Evolutionary conservation across 2,888 invertebrate species (phyloP).

Genomic region (Eupelmus urozonus): DNA sequence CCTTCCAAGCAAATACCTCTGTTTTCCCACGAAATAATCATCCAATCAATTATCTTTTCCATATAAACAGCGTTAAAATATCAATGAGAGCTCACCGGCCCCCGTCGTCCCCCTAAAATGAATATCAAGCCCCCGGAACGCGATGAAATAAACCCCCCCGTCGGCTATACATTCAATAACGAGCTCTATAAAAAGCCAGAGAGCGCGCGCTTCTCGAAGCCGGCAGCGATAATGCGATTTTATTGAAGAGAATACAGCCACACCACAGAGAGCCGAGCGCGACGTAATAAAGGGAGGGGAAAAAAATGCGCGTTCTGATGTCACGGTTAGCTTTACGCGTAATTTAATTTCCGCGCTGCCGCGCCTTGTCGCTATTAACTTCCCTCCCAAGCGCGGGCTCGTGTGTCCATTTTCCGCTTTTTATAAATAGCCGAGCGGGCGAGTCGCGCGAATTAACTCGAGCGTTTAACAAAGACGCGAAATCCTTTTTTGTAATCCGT

Average conservation of each 20-base stretch:
- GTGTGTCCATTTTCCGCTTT: conserved; percentile 39
- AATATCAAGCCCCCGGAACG: too few relatives aligned
- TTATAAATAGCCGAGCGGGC: conserved; percentile 52
- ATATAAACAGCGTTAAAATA: too few relatives aligned
- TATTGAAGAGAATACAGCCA: conserved; percentile 13
- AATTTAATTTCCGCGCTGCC: conserved; percentile 50
- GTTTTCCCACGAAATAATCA: too few relatives aligned
- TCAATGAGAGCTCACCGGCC: too few relatives aligned
- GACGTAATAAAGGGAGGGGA: too few relatives aligned
- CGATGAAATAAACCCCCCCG: too few relatives aligned
- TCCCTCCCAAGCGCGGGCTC: background rate
- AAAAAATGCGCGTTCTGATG: conserved; percentile 44
- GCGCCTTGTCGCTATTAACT: conserved; percentile 26
- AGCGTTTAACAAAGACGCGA: conserved; percentile 39
- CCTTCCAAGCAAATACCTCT: too few relatives aligned
- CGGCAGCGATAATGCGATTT: conserved; percentile 18
- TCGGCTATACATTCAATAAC: too few relatives aligned
- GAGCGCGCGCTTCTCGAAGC: background rate
- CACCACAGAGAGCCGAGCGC: too few relatives aligned
- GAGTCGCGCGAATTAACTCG: conserved; percentile 48
- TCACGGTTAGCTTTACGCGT: conserved; percentile 50
- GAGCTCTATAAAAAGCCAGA: too few relatives aligned
- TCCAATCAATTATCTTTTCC: too few relatives aligned
- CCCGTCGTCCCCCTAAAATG: too few relatives aligned
- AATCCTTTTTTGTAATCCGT: conserved; percentile 33